Evolutionary conservation across 2,888 invertebrate genomes (phyloP).

Genomic region (Habroteleia sp.): DNA sequence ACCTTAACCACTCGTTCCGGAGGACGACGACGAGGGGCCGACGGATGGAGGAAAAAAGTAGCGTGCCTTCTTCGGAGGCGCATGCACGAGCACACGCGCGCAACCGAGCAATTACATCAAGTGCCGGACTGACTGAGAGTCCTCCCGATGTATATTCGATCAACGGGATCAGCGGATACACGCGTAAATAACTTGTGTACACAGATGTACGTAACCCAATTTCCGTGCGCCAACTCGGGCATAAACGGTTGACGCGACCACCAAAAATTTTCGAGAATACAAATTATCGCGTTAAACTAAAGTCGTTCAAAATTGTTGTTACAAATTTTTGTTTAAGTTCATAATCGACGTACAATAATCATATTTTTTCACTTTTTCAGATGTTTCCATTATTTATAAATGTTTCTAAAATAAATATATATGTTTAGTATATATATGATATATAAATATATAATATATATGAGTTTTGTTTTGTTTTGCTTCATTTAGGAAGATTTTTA

Average conservation of each 20-base stretch:
- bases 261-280: too few species aligned
- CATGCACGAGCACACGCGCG: conserved; percentile 20
- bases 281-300: too few species aligned
- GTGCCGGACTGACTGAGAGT: conserved; percentile 45
- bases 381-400: too few species aligned
- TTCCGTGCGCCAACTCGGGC: conserved; percentile 16
- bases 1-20: conserved; percentile 27
- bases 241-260: conserved; percentile 30
- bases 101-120: conserved; percentile 42
- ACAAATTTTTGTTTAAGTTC: too few species aligned
- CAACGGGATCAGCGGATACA: conserved; percentile 68
- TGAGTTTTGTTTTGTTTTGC: too few species aligned
- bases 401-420: too few species aligned
- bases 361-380: too few species aligned
- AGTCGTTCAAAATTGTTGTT: too few species aligned
- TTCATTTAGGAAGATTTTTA: too few species aligned
- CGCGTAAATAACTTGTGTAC: conserved; percentile 62
- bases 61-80: conserved; percentile 25
- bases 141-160: conserved; percentile 63
- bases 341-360: too few species aligned
- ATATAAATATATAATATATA: too few species aligned
- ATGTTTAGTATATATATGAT: too few species aligned
- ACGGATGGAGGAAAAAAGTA: conserved; percentile 21
- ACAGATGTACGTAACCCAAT: conserved; percentile 42
- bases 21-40: conserved; percentile 9